Evolutionary conservation across 2,113 vertebrate genomes (phyloP).

Genomic region (Mugil cephalus): DNA sequence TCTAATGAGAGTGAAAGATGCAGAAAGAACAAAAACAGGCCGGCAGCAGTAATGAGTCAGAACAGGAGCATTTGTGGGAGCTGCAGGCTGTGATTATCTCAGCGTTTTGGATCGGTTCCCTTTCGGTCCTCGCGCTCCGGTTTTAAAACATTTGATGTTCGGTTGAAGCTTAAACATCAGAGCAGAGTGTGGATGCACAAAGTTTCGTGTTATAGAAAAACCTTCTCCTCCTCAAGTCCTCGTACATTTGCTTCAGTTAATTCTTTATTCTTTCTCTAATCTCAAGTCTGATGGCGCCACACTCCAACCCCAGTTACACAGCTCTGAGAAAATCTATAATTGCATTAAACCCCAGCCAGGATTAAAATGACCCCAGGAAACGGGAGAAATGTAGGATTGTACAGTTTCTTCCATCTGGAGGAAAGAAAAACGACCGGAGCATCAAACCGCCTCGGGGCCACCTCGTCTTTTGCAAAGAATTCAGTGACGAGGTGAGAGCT

Average conservation of each 20-base stretch:
- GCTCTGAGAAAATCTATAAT: not conserved
- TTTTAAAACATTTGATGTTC: too few relatives aligned
- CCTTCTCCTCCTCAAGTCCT: not conserved
- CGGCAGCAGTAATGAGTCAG: constrained; percentile 20
- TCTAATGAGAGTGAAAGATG: not conserved
- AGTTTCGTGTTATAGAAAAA: too few relatives aligned
- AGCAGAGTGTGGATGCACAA: too few relatives aligned
- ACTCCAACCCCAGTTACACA: not conserved
- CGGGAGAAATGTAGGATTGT: not conserved
- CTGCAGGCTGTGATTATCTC: constrained; percentile 45
- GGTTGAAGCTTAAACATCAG: too few relatives aligned
- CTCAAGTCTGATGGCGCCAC: not conserved
- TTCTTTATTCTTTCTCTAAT: not conserved
- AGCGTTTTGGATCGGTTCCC: constrained; percentile 27
- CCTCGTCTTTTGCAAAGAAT: too few relatives aligned
- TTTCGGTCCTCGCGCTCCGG: too few relatives aligned
- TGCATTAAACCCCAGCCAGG: constrained; percentile 12
- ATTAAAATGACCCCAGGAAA: constrained; percentile 10
- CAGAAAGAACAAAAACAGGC: not conserved
- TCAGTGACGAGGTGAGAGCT: too few relatives aligned
- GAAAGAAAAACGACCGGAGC: not conserved
- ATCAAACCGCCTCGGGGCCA: not conserved
- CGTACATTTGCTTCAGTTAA: not conserved
- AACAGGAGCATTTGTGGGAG: constrained; percentile 42
- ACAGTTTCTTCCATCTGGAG: not conserved